phyloP scores from a whole-genome alignment of 2,113 vertebrate species.

The Panthera tigris region DNA sequence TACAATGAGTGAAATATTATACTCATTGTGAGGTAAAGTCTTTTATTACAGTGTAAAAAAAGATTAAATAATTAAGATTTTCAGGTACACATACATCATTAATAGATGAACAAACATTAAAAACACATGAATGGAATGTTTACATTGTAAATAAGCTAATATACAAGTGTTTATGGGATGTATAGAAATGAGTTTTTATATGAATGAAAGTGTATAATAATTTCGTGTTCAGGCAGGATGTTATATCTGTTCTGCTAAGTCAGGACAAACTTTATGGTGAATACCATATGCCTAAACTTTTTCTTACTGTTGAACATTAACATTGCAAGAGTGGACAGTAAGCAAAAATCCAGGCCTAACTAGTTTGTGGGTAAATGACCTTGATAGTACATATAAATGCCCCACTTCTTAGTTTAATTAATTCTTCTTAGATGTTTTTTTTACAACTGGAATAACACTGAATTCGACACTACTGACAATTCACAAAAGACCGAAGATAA shows the following conservation, averaged over 20 bases:
- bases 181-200: constrained; percentile 12
- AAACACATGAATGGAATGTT: background rate
- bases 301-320: background rate
- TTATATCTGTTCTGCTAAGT: background rate
- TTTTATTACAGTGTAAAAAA: background rate
- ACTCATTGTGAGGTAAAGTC: background rate
- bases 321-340: background rate
- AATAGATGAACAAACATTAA: constrained; percentile 23
- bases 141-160: constrained; percentile 20
- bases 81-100: background rate
- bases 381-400: background rate
- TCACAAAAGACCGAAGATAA: background rate
- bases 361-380: background rate
- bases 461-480: background rate
- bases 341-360: background rate
- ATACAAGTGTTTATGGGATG: background rate
- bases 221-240: background rate
- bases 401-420: background rate
- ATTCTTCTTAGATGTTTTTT: background rate
- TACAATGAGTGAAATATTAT: background rate
- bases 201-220: background rate
- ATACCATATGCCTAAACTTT: background rate
- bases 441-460: background rate
- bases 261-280: background rate
- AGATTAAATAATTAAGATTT: constrained; percentile 1